phyloP scores from a whole-genome alignment of 2,797 vertebrate species.

The Orientallactaga sibirica region DNA sequence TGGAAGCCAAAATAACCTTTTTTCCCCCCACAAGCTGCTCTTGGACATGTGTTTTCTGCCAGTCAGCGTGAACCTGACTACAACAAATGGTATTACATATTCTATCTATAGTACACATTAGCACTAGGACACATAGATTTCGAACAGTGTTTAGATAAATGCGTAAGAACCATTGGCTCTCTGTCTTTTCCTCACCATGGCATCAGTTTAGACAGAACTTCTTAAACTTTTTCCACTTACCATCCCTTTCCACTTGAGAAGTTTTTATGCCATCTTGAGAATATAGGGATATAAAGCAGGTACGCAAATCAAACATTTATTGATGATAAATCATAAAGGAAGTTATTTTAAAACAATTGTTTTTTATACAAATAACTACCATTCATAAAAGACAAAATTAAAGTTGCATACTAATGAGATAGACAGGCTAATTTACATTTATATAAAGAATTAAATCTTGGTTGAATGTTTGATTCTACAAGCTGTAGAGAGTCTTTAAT shows the following conservation, averaged over 20 bases:
- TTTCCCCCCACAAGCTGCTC: no score
- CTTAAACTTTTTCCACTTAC: neutral
- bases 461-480: neutral
- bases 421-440: neutral
- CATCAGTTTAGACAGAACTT: neutral
- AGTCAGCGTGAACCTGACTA: no score
- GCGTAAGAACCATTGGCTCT: neutral
- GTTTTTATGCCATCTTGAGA: neutral
- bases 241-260: neutral
- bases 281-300: no score
- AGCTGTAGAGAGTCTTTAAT: neutral
- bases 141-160: neutral
- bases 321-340: neutral
- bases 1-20: no score
- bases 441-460: neutral
- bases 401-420: neutral
- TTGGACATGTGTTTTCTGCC: no score
- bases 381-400: neutral
- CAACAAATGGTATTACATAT: neutral
- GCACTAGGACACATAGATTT: neutral
- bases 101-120: neutral
- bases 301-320: neutral
- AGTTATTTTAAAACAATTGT: neutral
- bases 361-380: neutral
- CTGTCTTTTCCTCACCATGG: neutral